Percentiles rank a stretch among this genome's conserved stretches.
phyloP scores from a whole-genome alignment of 2,888 invertebrate species.

The Diarsia dahlii region DNA sequence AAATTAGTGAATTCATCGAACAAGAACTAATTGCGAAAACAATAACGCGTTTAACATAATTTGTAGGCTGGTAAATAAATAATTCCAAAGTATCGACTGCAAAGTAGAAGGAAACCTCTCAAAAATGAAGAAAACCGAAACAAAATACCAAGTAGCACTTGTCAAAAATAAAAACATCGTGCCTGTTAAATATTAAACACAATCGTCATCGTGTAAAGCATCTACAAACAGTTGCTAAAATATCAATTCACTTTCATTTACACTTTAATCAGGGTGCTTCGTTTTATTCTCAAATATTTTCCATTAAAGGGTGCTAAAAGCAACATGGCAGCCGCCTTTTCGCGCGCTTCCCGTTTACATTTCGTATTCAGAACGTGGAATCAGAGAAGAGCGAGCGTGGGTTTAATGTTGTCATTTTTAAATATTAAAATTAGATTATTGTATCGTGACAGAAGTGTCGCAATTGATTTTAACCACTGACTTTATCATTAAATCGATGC shows the following conservation, averaged over 20 bases:
- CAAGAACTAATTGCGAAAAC: background rate
- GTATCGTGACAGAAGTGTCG: constrained; percentile 79
- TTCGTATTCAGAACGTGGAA: constrained; percentile 86
- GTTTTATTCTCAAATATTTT: constrained; percentile 78
- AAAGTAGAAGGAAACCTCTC: constrained; percentile 7
- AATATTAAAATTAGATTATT: constrained; percentile 88
- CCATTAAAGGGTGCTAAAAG: constrained; percentile 88
- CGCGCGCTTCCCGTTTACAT: constrained; percentile 80
- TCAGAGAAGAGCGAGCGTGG: constrained; percentile 80
- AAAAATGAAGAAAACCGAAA: constrained; percentile 23
- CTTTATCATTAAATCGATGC: constrained; percentile 62
- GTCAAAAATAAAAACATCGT: constrained; percentile 61
- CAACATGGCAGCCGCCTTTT: constrained; percentile 86
- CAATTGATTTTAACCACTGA: constrained; percentile 76
- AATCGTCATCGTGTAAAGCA: constrained; percentile 71
- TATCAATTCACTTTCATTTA: constrained; percentile 85
- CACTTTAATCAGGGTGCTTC: constrained; percentile 83
- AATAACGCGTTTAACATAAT: background rate
- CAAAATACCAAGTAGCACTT: constrained; percentile 44
- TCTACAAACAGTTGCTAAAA: constrained; percentile 79
- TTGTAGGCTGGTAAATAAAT: background rate
- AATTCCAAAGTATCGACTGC: background rate
- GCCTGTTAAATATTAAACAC: constrained; percentile 71
- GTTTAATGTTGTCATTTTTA: constrained; percentile 86
- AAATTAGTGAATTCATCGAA: background rate